phyloP scores from a whole-genome alignment of 1,140 invertebrate species.

The Bradysia coprophila region DNA sequence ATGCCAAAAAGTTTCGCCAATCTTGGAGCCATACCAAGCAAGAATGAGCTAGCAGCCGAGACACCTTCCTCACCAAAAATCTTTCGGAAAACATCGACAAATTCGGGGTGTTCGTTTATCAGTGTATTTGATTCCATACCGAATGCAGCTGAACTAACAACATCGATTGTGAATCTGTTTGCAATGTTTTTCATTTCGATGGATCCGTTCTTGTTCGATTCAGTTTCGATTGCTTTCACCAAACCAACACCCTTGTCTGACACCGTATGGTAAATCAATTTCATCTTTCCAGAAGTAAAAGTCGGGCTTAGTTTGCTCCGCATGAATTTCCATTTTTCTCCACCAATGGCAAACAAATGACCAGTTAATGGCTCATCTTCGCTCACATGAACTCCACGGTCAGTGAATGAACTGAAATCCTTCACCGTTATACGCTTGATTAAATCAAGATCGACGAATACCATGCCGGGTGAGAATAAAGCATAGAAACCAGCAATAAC shows the following conservation, averaged over 20 bases:
- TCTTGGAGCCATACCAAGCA: constrained; percentile 10
- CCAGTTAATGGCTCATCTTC: constrained; percentile 11
- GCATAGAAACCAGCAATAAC: constrained; percentile 17
- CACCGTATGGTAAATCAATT: constrained; percentile 24
- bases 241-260: background rate
- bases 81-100: background rate
- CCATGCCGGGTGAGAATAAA: constrained; percentile 16
- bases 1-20: background rate
- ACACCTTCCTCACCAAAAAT: too few relatives aligned
- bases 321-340: constrained; percentile 31
- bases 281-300: constrained; percentile 37
- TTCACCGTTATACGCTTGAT: constrained; percentile 15
- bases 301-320: constrained; percentile 34
- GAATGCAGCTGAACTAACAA: background rate
- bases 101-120: background rate
- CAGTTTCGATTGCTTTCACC: background rate
- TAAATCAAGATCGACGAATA: constrained; percentile 25
- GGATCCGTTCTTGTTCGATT: background rate
- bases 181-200: background rate
- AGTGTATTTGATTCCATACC: background rate
- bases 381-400: constrained; percentile 5
- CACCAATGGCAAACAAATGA: constrained; percentile 24
- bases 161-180: background rate
- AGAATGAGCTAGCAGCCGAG: constrained; percentile 6
- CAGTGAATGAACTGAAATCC: too few relatives aligned